These are phyloP conservation scores for Engystomops pustulosus DNA, from an alignment of 2,113 vertebrate genomes.

Conservation along the genomic window DNA sequence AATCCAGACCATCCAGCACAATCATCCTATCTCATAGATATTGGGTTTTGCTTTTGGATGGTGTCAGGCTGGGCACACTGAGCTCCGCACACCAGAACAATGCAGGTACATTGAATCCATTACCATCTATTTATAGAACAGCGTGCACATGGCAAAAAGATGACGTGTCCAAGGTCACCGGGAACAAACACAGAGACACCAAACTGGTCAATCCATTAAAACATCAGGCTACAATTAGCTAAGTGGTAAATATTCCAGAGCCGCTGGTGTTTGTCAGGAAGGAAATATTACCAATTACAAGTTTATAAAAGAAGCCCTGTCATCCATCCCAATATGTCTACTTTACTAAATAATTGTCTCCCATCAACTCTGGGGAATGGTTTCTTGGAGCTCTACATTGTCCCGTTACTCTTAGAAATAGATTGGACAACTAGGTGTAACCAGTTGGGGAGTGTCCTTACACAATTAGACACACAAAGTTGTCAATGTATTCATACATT, in stretches of 20 bases:
- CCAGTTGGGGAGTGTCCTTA: too few species aligned
- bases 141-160: conserved; percentile 35
- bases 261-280: too few species aligned
- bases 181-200: conserved; percentile 14
- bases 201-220: conserved; percentile 3
- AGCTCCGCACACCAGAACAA: conserved; percentile 27
- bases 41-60: conserved; percentile 1
- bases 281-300: too few species aligned
- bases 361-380: too few species aligned
- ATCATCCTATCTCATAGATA: conserved; percentile 14
- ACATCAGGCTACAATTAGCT: not conserved
- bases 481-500: too few species aligned
- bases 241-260: not conserved
- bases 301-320: too few species aligned
- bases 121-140: conserved; percentile 48
- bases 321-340: too few species aligned
- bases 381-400: too few species aligned
- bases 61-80: conserved; percentile 24
- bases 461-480: too few species aligned
- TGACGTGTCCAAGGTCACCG: conserved; percentile 51
- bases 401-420: too few species aligned
- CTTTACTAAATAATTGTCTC: too few species aligned
- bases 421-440: too few species aligned
- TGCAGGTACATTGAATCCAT: conserved; percentile 51
- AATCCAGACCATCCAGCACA: conserved; percentile 12